Percentiles rank a stretch among this genome's conserved stretches.
phyloP scores from a whole-genome alignment of 1,140 invertebrate species.

The Drosophila pseudoobscura region DNA sequence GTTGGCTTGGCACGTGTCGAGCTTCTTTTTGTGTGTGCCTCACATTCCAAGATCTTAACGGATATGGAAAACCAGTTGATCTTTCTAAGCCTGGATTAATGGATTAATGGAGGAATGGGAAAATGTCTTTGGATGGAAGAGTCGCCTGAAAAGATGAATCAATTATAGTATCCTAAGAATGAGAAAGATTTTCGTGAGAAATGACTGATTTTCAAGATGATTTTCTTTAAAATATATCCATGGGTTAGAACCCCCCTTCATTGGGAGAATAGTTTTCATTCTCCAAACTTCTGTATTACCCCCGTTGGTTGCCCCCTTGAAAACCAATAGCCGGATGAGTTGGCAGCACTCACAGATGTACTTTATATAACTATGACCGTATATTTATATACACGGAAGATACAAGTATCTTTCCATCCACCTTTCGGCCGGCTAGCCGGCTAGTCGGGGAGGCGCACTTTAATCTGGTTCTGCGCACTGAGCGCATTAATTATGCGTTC shows the following conservation, averaged over 20 bases:
- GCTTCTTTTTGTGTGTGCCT: slow-evolving; percentile 18
- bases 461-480: slow-evolving; percentile 80
- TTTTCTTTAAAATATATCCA: no score
- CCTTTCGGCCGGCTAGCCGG: background rate
- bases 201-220: no score
- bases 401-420: slow-evolving; percentile 4
- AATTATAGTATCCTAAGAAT: no score
- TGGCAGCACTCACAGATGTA: slow-evolving; percentile 15
- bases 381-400: background rate
- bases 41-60: slow-evolving; percentile 42
- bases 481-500: slow-evolving; percentile 82
- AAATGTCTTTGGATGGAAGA: no score
- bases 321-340: slow-evolving; percentile 29
- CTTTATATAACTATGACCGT: slow-evolving; percentile 14
- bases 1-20: slow-evolving; percentile 38
- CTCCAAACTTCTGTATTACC: slow-evolving; percentile 8
- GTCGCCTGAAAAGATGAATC: no score
- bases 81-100: slow-evolving; percentile 23
- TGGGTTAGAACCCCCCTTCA: background rate
- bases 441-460: slow-evolving; percentile 38
- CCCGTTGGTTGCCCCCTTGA: slow-evolving; percentile 6
- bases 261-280: slow-evolving; percentile 35
- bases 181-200: no score
- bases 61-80: slow-evolving; percentile 36
- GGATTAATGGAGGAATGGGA: no score